phyloP scores from a whole-genome alignment of 2,113 vertebrate genomes.

The Speoplatyrhinus poulsoni region DNA sequence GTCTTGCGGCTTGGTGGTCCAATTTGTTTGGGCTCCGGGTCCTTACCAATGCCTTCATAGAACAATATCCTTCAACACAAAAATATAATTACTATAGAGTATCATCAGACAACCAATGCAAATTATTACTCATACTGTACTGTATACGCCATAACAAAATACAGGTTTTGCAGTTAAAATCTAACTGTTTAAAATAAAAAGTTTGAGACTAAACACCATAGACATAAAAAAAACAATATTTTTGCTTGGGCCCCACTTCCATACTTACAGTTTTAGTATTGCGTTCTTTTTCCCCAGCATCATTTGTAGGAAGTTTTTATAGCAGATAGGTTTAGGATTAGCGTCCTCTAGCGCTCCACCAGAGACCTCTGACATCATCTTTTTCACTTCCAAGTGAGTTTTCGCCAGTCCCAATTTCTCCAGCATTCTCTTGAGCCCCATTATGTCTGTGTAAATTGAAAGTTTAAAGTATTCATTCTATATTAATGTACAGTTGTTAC shows the following conservation, averaged over 20 bases:
- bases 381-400: slow-evolving; percentile 85
- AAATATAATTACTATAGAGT: slow-evolving; percentile 2
- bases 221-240: neutral
- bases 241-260: neutral
- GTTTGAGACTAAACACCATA: neutral
- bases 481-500: neutral
- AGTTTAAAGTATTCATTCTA: neutral
- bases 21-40: slow-evolving; percentile 64
- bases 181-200: no score
- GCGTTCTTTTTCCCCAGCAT: slow-evolving; percentile 84
- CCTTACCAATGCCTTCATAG: slow-evolving; percentile 80
- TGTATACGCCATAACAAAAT: no score
- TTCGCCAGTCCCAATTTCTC: slow-evolving; percentile 83
- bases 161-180: no score
- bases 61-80: slow-evolving; percentile 78
- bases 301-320: slow-evolving; percentile 82
- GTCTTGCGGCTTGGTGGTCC: slow-evolving; percentile 75
- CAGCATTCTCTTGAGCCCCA: slow-evolving; percentile 85
- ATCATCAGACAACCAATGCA: neutral
- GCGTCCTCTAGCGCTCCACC: slow-evolving; percentile 69
- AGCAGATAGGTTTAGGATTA: slow-evolving; percentile 59
- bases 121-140: no score
- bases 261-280: slow-evolving; percentile 82
- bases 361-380: slow-evolving; percentile 81
- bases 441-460: slow-evolving; percentile 71